Percentiles rank a stretch among this genome's conserved stretches.
Evolutionary conservation across 1,140 invertebrate genomes (phyloP).

Genomic region (Listronotus oregonensis): DNA sequence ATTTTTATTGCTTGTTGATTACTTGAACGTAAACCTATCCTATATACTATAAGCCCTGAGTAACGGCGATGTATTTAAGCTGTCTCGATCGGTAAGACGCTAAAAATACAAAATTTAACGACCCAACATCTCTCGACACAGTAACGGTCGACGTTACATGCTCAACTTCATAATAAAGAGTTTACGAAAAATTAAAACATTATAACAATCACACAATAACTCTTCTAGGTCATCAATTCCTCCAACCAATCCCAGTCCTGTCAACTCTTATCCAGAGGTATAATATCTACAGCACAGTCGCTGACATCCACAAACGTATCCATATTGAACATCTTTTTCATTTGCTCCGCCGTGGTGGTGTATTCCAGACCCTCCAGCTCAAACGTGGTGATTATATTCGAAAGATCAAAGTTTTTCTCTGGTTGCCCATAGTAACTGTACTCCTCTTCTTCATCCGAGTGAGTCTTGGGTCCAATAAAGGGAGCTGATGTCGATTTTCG

Average conservation of each 20-base stretch:
- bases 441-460: slow-evolving; percentile 3
- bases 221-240: not conserved
- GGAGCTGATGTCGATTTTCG: slow-evolving; percentile 40
- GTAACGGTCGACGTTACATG: too few species aligned
- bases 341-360: slow-evolving; percentile 30
- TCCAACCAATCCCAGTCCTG: not conserved
- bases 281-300: slow-evolving; percentile 18
- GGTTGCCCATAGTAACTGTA: slow-evolving; percentile 33
- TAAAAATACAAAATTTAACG: too few species aligned
- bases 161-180: too few species aligned
- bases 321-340: slow-evolving; percentile 36
- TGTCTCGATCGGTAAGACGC: too few species aligned
- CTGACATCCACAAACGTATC: slow-evolving; percentile 29
- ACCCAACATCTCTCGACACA: too few species aligned
- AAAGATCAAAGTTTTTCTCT: slow-evolving; percentile 32
- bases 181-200: too few species aligned
- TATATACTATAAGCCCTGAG: too few species aligned
- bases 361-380: slow-evolving; percentile 33
- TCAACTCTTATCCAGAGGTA: slow-evolving; percentile 7
- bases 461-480: not conserved
- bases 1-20: too few species aligned
- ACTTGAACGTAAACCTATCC: too few species aligned
- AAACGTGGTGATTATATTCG: slow-evolving; percentile 33
- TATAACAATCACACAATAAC: not conserved
- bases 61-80: too few species aligned